phyloP scores from a whole-genome alignment of 2,797 vertebrate species.

The Holocentrus rufus region DNA sequence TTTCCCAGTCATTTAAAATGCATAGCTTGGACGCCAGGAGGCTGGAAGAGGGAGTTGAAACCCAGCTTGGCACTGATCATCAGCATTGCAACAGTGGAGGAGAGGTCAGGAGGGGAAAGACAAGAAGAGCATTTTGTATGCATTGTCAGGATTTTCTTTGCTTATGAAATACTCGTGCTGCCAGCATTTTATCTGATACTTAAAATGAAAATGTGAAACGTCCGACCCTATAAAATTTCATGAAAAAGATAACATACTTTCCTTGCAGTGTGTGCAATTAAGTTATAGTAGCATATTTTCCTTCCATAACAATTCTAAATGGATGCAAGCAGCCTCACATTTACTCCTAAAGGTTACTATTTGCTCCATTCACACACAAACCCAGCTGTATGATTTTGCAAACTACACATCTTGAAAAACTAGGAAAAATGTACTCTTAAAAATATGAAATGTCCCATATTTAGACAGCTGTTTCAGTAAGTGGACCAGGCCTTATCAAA shows the following conservation, averaged over 20 bases:
- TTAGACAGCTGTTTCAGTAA: constrained; percentile 45
- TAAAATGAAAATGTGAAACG: background rate
- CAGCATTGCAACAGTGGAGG: constrained; percentile 21
- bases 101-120: background rate
- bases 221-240: background rate
- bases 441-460: constrained; percentile 29
- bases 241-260: background rate
- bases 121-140: background rate
- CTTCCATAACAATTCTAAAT: background rate
- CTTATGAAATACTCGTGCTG: background rate
- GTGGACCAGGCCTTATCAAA: constrained; percentile 48
- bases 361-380: background rate
- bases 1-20: background rate
- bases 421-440: background rate
- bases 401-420: background rate
- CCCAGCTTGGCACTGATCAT: background rate
- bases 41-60: constrained; percentile 9
- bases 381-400: background rate
- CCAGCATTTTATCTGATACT: background rate
- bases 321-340: background rate
- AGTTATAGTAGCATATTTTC: background rate
- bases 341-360: background rate
- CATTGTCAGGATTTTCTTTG: background rate
- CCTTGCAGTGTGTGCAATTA: background rate
- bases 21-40: background rate